Base-by-base conservation (phyloP, 2,113 vertebrate genomes). In the Semicossyphus pulcher region DNA sequence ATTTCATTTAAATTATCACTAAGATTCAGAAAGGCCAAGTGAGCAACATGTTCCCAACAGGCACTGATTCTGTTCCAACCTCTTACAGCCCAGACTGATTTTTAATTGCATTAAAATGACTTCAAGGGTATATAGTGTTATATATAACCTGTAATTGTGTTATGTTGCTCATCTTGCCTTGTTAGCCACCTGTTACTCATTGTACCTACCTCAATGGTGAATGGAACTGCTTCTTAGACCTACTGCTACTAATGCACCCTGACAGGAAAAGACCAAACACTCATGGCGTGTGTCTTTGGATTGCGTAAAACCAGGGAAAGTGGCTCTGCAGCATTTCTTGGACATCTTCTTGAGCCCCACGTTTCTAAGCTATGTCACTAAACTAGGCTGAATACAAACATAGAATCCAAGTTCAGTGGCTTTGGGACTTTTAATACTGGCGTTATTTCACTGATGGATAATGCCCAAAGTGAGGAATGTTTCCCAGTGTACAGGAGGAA, bases 61-160 rank as follows among this genome's bases (percentile, higher is more conserved):
- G 41, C 63, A 0, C 48, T 29, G 18, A 57, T 29, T 31, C 10
- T 52, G 21, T 72, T 61, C n/a, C 52, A 23, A 39, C 34, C 28
- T 18, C 25, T 29, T 7, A n/a, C 11, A 10, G 49, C 21, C 49
- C 4, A 47, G 10, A 87, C 64, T 2, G 29, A 63, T 0, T 31
- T 58, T 32, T 81, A 39, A 85, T 85, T 76, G 57, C 54, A 72
- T 88, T 77, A 78, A 29, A 66, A 47, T 32, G 57, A 53, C 15
- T 31, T 11, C 36, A 59, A 32, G 36, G n/a, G 20, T 53, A 4
- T 4, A 15, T 11, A 28, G n/a, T 44, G 20, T 25, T 18, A 16
- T 32, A 10, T 11, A 47, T 18, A 63, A 15, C 31, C 48, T 53
- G 21, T 76, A 75, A 87, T 78, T 77, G 36, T 32, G 44, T 90